phyloP scores from a whole-genome alignment of 1,140 invertebrate species.

The Lucilia sericata region DNA sequence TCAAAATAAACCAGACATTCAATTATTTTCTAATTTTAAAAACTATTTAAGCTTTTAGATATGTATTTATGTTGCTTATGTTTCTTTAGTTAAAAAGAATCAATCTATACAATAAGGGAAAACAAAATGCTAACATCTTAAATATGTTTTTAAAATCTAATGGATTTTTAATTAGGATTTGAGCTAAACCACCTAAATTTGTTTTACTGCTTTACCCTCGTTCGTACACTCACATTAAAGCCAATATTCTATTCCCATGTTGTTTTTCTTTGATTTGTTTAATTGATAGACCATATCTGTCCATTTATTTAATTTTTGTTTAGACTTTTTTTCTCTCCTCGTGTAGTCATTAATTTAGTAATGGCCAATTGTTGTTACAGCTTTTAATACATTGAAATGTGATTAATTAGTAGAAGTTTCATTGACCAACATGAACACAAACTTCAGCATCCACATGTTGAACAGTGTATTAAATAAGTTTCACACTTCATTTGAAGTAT shows the following conservation, averaged over 20 bases:
- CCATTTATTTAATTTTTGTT: conserved; percentile 42
- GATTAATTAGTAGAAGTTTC: conserved; percentile 34
- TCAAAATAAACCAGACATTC: too few relatives aligned
- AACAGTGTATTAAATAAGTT: conserved; percentile 16
- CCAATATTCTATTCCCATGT: neutral
- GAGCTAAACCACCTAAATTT: too few relatives aligned
- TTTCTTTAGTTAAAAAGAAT: too few relatives aligned
- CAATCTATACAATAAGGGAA: too few relatives aligned
- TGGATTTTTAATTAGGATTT: too few relatives aligned
- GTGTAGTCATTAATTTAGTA: conserved; percentile 37
- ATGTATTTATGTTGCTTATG: too few relatives aligned
- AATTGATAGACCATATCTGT: conserved; percentile 35
- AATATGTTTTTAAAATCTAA: too few relatives aligned
- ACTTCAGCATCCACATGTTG: neutral
- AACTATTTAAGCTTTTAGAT: too few relatives aligned
- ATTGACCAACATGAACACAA: neutral
- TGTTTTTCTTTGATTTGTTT: conserved; percentile 36
- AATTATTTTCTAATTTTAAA: too few relatives aligned
- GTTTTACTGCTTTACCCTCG: neutral
- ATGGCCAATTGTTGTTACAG: conserved; percentile 34
- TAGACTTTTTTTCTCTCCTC: conserved; percentile 11
- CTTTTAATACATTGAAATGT: conserved; percentile 37
- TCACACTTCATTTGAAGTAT: conserved; percentile 21
- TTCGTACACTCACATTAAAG: neutral
- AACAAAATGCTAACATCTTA: too few relatives aligned